Base-by-base conservation (phyloP, 2,888 invertebrate genomes). In the Cylloceria caligata region DNA sequence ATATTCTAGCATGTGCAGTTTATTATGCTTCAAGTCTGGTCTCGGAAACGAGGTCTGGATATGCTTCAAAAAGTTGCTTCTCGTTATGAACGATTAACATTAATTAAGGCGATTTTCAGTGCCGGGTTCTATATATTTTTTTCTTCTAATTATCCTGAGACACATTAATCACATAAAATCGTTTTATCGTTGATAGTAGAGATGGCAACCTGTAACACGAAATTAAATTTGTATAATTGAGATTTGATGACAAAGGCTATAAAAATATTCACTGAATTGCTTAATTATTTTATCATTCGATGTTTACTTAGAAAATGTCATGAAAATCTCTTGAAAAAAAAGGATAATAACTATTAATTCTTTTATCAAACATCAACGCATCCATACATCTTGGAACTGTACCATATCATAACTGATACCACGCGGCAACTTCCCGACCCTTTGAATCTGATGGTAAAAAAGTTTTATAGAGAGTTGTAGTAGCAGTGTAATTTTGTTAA, bases 1-100 rank as follows among this genome's bases (percentile, higher is more conserved):
- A 68, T 19, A 27, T 52, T 71, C 47, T 4, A 42, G 64, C 55
- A 72, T 71, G 52, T 72, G 75, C 67, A 75, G 67, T 42, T 30
- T 30, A 34, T 60, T 60, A 34, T 34, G 34, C 60, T 34, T 34
- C 19, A 7, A 3, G 27, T 55, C 27, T 55, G 60, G 60, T 60
- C 3, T 60, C 19, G 60, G 9, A n/a, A 45, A 34, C 60, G 60
- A 34, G 34, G 34, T 36, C 34, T 60, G 16, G 60, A n/a, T 60
- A 21, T 4, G 9, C 9, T 52, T 11, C 9, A 21, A 60, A 60
- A 34, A 34, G 34, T 16, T 9, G 30, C 16, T 34, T 34, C 34
- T 34, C 34, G 34, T 60, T 34, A 30, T 60, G 36, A 19, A 34
- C 11, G 16, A n/a, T n/a, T n/a, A n/a, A 57, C 16, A 16, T 2